Evolutionary conservation across 2,888 invertebrate species (phyloP), one percentile per base, ranked within the genome.

Genomic region (Limulus polyphemus): DNA sequence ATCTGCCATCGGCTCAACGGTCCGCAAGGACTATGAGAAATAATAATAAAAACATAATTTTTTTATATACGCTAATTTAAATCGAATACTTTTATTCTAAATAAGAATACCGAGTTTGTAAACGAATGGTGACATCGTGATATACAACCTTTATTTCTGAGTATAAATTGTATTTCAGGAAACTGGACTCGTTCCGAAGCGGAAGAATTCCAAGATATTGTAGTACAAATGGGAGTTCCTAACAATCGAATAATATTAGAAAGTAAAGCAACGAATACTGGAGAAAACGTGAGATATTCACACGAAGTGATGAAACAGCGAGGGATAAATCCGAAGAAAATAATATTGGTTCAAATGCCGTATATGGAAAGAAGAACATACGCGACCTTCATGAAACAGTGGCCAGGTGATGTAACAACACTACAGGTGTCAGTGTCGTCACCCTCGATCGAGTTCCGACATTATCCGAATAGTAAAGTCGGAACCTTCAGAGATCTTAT

Each of bases 321-420:
- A 10, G 63, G 61, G 1, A 60, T 65, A 10, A 46, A 56, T 10
- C 60, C 70, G 5, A 60, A 56, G 10, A 67, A 65, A 11, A 57
- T 73, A 1, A 71, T 74, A 16, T 57, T 74, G 46, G 73, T 73
- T 32, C 73, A 73, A 50, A 72, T 71, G 58, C 74, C 74, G 0
- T 71, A 70, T 59, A 73, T 74, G 73, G 73, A 73, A 52, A 67
- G 73, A 17, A 63, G 73, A 32, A 65, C 69, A 1, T 71, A 69
- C 58, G 72, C 73, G 56, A 74, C 74, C 11, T 73, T 74, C 62
- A 66, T 70, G 68, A 72, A 73, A 65, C 73, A 73, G 64, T 74
- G 72, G 73, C 70, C 71, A 5, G 69, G 62, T 7, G 66, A 60
- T 46, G 3, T 14, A 16, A 47, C 58, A n/a, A 60, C 66, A 11